Evolutionary conservation across 2,113 vertebrate genomes (phyloP), one percentile per base, ranked within the genome.

Genomic region (Capra hircus): DNA sequence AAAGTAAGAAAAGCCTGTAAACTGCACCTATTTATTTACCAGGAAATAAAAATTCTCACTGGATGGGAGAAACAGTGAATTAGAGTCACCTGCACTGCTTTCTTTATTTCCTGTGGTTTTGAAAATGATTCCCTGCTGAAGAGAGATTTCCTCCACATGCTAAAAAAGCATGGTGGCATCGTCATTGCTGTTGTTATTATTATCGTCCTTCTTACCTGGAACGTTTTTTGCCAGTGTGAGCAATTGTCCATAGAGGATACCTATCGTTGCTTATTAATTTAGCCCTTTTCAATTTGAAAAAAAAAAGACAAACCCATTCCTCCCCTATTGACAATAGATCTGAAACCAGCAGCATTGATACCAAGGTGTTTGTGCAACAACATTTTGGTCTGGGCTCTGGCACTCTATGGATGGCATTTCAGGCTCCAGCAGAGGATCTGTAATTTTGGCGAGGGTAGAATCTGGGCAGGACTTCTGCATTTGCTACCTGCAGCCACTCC

Each of bases 161-260:
- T 95, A 7, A 84, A 59, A 96, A 88, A 88, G 95, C 90, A 71
- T 1, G 1, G 74, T 40, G 53, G 60, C 17, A 1, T 40, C 60
- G 67, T 96, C 90, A 40, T 55, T 36, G 7, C 67, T 78, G 19
- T 40, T 85, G 60, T 92, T 53, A 53, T 53, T 53, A n/a, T 52
- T 21, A 81, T n/a, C 3, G 67, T 96, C 93, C 36, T 74, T 97
- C 52, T 97, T 94, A 94, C 85, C 95, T 74, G 62, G 50, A 67
- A 53, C n/a, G 33, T 64, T 62, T 74, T 88, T 77, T 92, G 90
- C 50, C 77, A 48, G 14, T 77, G 36, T 88, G 90, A 95, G 74
- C 84, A 85, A 83, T 50, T 90, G 71, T 67, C 80, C 84, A 60
- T 25, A 57, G 88, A 85, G 55, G 27, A 48, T 52, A 83, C 19